Conservation (phyloP, 2,888 invertebrate species). For the Unio delphinus region DNA sequence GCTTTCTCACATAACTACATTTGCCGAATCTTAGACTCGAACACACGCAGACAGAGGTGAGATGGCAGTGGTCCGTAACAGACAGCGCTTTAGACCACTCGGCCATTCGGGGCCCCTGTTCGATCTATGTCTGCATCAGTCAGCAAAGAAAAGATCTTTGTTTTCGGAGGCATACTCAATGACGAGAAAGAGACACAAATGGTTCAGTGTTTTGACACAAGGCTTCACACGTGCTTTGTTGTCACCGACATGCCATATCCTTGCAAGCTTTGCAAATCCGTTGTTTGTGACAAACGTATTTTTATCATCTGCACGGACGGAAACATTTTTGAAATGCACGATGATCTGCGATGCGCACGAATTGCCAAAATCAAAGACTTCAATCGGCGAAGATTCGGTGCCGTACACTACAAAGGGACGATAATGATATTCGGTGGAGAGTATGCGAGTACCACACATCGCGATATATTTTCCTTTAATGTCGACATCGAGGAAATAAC, state of each 20-base stretch:
- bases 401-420: conserved; percentile 40
- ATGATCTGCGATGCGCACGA: conserved; percentile 30
- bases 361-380: conserved; percentile 42
- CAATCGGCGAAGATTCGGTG: conserved; percentile 46
- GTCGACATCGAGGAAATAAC: conserved; percentile 34
- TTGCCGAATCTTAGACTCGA: too few relatives aligned
- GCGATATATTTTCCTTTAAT: conserved; percentile 44
- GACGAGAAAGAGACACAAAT: conserved; percentile 49
- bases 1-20: too few relatives aligned
- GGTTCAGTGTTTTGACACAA: conserved; percentile 51
- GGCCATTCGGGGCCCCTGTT: too few relatives aligned
- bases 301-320: conserved; percentile 54
- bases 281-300: conserved; percentile 45
- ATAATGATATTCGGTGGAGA: conserved; percentile 48
- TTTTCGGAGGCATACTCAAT: conserved; percentile 46
- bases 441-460: conserved; percentile 34
- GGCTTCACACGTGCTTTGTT: conserved; percentile 32
- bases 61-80: too few relatives aligned
- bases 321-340: conserved; percentile 36
- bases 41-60: too few relatives aligned
- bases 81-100: too few relatives aligned
- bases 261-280: conserved; percentile 45
- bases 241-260: conserved; percentile 43
- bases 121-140: conserved; percentile 50
- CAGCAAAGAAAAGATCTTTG: conserved; percentile 48